Conservation (phyloP, 1,140 invertebrate genomes). For the Drosophila lini region DNA sequence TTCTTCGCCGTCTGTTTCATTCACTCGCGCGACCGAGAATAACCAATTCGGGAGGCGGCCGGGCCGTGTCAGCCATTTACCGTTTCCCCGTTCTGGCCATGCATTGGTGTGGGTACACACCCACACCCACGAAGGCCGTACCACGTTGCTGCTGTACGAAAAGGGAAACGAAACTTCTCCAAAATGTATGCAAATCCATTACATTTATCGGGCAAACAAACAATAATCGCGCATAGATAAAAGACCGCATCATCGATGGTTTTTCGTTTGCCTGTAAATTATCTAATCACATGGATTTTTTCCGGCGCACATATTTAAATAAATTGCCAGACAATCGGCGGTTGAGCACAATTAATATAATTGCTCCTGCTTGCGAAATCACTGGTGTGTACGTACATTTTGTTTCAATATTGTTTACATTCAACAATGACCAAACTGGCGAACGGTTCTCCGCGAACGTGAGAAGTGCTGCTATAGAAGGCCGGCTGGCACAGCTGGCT, state of each 20-base stretch:
- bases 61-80: constrained; percentile 21
- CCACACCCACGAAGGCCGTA: neutral
- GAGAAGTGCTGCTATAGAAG: constrained; percentile 33
- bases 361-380: constrained; percentile 18
- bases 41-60: constrained; percentile 18
- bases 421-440: constrained; percentile 40
- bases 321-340: constrained; percentile 42
- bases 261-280: constrained; percentile 60
- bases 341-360: constrained; percentile 35
- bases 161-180: constrained; percentile 9
- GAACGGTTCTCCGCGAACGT: constrained; percentile 31
- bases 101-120: constrained; percentile 2
- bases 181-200: constrained; percentile 26
- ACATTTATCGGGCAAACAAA: constrained; percentile 30
- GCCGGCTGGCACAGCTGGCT: constrained; percentile 16
- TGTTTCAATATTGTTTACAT: constrained; percentile 57
- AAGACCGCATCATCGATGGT: constrained; percentile 20
- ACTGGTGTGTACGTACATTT: constrained; percentile 32
- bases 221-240: constrained; percentile 40
- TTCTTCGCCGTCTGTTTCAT: constrained; percentile 13
- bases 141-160: constrained; percentile 25
- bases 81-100: constrained; percentile 5
- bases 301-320: constrained; percentile 12
- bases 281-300: constrained; percentile 71
- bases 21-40: constrained; percentile 28